These are phyloP conservation scores for Python bivittatus DNA, from an alignment of 2,113 vertebrate genomes.

Conservation along the genomic window DNA sequence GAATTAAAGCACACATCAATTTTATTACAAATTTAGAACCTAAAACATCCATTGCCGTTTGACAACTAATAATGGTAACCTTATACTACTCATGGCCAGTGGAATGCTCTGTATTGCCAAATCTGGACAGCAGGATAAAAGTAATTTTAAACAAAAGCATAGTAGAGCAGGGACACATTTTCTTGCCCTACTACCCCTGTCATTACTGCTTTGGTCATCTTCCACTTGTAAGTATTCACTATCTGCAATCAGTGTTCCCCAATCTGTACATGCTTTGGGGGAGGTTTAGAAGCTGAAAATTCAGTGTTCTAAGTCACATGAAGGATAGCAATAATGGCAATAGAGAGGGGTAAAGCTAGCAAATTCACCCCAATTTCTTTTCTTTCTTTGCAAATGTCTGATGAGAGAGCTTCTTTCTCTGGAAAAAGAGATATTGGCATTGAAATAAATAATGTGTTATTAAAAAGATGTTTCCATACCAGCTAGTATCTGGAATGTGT, in stretches of 20 bases:
- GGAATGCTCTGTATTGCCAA: background rate
- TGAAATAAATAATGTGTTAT: conserved; percentile 13
- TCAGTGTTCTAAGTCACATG: background rate
- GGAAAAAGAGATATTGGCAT: conserved; percentile 43
- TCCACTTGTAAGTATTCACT: background rate
- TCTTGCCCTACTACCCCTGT: background rate
- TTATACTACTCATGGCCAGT: background rate
- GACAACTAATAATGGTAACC: background rate
- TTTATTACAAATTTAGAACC: background rate
- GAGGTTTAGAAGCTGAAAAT: background rate
- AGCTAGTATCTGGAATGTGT: conserved; percentile 46
- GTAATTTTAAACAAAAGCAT: background rate
- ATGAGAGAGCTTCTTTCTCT: conserved; percentile 13
- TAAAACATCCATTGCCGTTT: background rate
- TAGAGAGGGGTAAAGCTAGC: background rate
- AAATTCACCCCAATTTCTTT: conserved; percentile 23
- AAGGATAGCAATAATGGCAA: background rate
- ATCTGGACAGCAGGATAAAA: background rate
- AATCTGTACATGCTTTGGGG: too few relatives aligned
- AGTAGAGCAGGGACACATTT: background rate
- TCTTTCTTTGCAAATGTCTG: conserved; percentile 12
- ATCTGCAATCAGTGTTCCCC: background rate
- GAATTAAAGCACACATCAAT: background rate
- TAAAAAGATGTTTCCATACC: conserved; percentile 42
- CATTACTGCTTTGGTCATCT: background rate